Conservation (phyloP, 2,113 vertebrate genomes). For the Coregonus clupeaformis region DNA sequence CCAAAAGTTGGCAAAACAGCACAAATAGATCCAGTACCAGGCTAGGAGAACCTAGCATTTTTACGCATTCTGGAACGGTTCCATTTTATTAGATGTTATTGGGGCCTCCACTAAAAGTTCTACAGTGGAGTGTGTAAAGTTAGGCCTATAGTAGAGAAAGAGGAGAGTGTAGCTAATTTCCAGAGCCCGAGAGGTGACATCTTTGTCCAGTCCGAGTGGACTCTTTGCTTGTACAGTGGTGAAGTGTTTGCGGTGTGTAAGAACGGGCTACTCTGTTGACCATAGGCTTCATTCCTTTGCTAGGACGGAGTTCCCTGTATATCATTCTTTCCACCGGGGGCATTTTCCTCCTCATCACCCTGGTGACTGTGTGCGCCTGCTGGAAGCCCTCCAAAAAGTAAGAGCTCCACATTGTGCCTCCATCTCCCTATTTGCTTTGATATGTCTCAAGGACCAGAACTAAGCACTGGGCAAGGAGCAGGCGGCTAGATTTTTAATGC, state of each 20-base stretch:
- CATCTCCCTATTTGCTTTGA: background rate
- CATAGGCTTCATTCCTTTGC: constrained; percentile 37
- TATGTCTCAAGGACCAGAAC: background rate
- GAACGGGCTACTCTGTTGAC: background rate
- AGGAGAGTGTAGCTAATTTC: too few relatives aligned
- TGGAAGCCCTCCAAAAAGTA: constrained; percentile 98
- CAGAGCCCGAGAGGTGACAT: constrained; percentile 15
- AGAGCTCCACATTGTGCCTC: constrained; percentile 22
- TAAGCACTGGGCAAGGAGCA: background rate
- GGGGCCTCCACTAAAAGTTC: too few relatives aligned
- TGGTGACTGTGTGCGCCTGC: constrained; percentile 97
- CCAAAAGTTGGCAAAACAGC: too few relatives aligned
- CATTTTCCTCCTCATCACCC: constrained; percentile 94
- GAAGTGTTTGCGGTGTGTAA: background rate
- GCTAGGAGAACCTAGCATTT: too few relatives aligned
- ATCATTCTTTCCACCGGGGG: constrained; percentile 96
- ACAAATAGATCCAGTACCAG: too few relatives aligned
- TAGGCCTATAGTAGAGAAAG: too few relatives aligned
- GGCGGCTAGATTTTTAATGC: background rate
- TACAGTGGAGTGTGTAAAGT: too few relatives aligned
- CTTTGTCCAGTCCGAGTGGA: background rate
- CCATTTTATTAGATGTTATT: too few relatives aligned
- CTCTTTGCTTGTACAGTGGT: background rate
- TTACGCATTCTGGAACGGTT: too few relatives aligned
- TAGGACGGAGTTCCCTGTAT: constrained; percentile 95